Evolutionary conservation across 2,113 vertebrate species (phyloP).

Genomic region (Sceloporus undulatus): DNA sequence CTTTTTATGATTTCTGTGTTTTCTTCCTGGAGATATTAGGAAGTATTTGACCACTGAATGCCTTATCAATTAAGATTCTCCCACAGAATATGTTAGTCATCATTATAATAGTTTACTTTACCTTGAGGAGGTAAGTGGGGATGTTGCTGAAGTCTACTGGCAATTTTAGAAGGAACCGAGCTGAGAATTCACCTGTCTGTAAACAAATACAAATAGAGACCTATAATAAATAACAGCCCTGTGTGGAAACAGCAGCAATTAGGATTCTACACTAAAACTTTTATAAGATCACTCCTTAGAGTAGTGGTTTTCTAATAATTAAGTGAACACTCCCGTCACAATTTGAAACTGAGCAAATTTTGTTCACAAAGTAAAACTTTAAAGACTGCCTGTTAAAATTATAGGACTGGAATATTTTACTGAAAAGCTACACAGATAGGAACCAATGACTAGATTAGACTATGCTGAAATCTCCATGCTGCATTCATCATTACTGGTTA

Average conservation of each 20-base stretch:
- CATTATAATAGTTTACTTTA: slow-evolving; percentile 72
- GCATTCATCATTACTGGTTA: slow-evolving; percentile 8
- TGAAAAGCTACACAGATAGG: slow-evolving; percentile 16
- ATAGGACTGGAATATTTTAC: neutral
- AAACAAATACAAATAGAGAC: slow-evolving; percentile 62
- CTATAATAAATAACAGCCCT: slow-evolving; percentile 36
- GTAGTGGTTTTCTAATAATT: slow-evolving; percentile 17
- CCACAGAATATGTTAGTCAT: slow-evolving; percentile 25
- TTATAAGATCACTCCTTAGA: slow-evolving; percentile 43
- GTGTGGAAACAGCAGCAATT: slow-evolving; percentile 38
- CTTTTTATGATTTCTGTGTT: neutral
- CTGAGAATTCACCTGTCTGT: slow-evolving; percentile 97
- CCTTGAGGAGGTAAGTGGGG: slow-evolving; percentile 98
- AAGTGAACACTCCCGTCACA: neutral
- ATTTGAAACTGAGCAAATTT: neutral
- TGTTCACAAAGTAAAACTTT: neutral
- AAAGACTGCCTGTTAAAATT: neutral
- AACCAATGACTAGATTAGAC: slow-evolving; percentile 1
- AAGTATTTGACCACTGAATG: slow-evolving; percentile 17
- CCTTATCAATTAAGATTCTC: slow-evolving; percentile 49
- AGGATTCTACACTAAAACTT: slow-evolving; percentile 48
- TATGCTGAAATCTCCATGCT: slow-evolving; percentile 48
- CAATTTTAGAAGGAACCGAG: slow-evolving; percentile 96
- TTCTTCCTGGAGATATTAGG: slow-evolving; percentile 20
- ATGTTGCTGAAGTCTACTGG: slow-evolving; percentile 99